Percentiles rank a stretch among this genome's conserved stretches.
These are phyloP conservation scores for Pipistrellus pipistrellus DNA, from an alignment of 2,797 vertebrate genomes.

Conservation along the genomic window DNA sequence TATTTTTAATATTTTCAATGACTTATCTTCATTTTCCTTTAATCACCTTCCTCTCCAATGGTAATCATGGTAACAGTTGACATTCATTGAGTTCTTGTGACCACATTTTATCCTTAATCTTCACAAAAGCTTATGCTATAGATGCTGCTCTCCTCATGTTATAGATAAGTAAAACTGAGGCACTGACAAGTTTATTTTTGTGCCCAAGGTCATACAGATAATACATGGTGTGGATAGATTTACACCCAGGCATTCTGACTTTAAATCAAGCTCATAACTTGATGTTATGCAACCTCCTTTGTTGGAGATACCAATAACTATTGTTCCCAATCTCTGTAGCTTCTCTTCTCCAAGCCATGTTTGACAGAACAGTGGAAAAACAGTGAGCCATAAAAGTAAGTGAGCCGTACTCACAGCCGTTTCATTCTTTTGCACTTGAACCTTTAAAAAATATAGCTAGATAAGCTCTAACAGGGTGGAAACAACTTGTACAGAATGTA, in stretches of 20 bases:
- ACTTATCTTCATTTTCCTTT: conserved; percentile 52
- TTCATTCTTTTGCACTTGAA: conserved; percentile 18
- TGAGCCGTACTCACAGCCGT: background rate
- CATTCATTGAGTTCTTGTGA: background rate
- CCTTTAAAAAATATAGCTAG: background rate
- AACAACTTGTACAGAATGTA: background rate
- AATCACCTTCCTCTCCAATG: background rate
- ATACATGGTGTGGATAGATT: background rate
- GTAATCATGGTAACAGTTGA: background rate
- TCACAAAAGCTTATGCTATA: background rate
- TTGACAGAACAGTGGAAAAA: background rate
- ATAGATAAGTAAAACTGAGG: conserved; percentile 10
- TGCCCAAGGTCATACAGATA: background rate
- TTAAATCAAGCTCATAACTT: background rate
- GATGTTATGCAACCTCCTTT: background rate
- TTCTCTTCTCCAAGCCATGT: background rate
- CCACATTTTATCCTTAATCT: background rate
- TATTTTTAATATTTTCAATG: conserved; percentile 49
- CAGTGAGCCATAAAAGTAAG: background rate
- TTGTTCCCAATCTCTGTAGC: background rate
- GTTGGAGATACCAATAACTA: background rate
- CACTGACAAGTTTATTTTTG: background rate
- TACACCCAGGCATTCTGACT: background rate
- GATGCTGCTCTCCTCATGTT: background rate
- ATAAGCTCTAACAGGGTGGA: conserved; percentile 1